Conservation (phyloP, 2,113 vertebrate genomes). For the Catharus bicknelli region DNA sequence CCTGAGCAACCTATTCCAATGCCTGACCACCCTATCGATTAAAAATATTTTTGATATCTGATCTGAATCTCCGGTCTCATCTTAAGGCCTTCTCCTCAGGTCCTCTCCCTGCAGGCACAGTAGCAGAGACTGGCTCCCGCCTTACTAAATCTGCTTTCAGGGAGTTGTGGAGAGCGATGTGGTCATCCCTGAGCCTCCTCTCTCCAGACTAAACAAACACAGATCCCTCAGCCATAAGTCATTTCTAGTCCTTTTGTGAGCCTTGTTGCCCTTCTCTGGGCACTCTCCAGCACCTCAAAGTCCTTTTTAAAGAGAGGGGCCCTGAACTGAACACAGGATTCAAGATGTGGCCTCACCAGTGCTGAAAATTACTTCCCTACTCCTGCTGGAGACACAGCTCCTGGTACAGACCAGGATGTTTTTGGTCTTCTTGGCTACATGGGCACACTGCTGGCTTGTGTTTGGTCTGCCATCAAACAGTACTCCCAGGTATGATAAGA, state of each 20-base stretch:
- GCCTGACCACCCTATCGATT: background rate
- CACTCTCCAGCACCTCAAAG: background rate
- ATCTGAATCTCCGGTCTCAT: background rate
- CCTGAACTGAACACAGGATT: background rate
- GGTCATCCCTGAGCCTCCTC: background rate
- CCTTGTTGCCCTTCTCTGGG: background rate
- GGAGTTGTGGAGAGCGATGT: rapidly evolving
- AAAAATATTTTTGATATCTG: background rate
- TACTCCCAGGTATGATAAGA: too few relatives aligned
- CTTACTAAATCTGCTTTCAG: background rate
- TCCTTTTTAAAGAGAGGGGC: background rate
- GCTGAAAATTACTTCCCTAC: background rate
- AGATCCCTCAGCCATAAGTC: background rate
- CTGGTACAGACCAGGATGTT: background rate
- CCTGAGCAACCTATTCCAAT: background rate
- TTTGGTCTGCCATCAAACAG: background rate
- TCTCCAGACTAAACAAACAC: background rate
- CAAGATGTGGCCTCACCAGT: background rate
- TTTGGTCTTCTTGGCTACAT: background rate
- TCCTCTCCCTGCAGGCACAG: background rate
- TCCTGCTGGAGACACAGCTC: background rate
- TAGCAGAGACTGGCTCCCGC: background rate
- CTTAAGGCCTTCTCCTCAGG: background rate
- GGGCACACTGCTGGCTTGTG: background rate
- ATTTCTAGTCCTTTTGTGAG: rapidly evolving